A percentile compares a stretch with the other conserved stretches of the same genome.
Conservation (phyloP, 2,113 vertebrate species). For the Cromileptes altivelis region DNA sequence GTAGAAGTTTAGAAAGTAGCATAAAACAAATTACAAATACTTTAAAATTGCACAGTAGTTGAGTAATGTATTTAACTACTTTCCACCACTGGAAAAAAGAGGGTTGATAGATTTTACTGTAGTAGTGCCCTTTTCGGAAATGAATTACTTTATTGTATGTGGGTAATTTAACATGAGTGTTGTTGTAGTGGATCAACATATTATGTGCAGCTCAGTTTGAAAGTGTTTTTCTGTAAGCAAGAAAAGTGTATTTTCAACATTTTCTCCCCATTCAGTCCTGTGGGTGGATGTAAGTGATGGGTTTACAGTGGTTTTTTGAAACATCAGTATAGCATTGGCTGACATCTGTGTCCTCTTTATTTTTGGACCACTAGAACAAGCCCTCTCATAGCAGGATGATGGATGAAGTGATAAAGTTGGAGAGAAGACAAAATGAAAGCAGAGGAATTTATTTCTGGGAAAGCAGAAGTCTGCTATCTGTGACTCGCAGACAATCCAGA, state of each 20-base stretch:
- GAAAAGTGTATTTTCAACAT: constrained; percentile 67
- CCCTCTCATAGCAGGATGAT: constrained; percentile 75
- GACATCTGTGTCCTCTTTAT: constrained; percentile 81
- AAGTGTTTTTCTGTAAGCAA: constrained; percentile 46
- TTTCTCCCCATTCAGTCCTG: constrained; percentile 42
- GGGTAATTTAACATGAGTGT: constrained; percentile 9
- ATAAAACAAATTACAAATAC: neutral
- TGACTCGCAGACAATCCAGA: constrained; percentile 61
- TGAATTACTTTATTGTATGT: constrained; percentile 57
- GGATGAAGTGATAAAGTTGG: constrained; percentile 82
- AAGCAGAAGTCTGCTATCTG: constrained; percentile 46
- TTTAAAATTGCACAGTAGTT: neutral
- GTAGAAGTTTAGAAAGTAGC: neutral
- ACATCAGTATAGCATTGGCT: constrained; percentile 71
- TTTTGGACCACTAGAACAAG: constrained; percentile 78
- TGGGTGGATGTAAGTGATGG: constrained; percentile 79
- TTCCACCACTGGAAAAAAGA: no score
- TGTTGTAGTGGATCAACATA: neutral
- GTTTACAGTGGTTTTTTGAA: constrained; percentile 71
- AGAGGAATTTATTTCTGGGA: constrained; percentile 73
- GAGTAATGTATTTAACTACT: neutral
- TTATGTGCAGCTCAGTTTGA: constrained; percentile 29
- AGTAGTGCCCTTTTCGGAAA: neutral
- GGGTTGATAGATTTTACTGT: neutral
- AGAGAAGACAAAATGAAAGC: constrained; percentile 70